Evolutionary conservation across 2,888 invertebrate species (phyloP), one percentile per base, ranked within the genome.

Genomic region (Thyatira batis): DNA sequence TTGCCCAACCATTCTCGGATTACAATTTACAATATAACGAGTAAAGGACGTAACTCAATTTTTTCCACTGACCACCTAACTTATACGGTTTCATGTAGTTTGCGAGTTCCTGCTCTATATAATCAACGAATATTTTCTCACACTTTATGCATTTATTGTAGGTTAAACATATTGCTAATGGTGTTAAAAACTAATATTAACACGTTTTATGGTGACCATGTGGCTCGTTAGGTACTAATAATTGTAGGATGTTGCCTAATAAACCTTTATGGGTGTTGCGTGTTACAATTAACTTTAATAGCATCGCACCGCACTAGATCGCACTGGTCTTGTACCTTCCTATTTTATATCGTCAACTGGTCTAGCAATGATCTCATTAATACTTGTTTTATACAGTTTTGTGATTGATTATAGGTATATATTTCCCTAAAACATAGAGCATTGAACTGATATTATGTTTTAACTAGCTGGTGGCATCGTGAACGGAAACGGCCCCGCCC

Each of bases 1-100:
- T 84, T 81, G 72, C 64, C 66, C 48, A 67, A 71, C 70, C 71
- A 67, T 71, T 73, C 81, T 76, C 78, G 65, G 80, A 80, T 84
- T 82, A 84, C 80, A 65, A 58, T 71, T 9, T 44, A 23, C 23
- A 48, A 45, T 45, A 73, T 84, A 85, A 85, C 82, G 75, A 80
- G 78, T 79, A 84, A 81, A 78, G 71, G 78, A 76, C 77, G 69
- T 67, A 71, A 59, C 67, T 68, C 62, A 69, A 77, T 71, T 61
- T 69, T 71, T 67, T 67, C 66, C 65, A 62, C 62, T 60, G 55
- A 67, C 57, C 6, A 25, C 25, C 48, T 10, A 27, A 17, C 13
- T 45, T 13, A 45, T 48, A 20, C 20, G 10, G 27, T 17, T 17
- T 27, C 13, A 13, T 13, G 25, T 20, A 23, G 25, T 30, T 13